Percentiles rank a stretch among this genome's conserved stretches.
These are phyloP conservation scores for Phrixothrix hirtus DNA, from an alignment of 2,888 invertebrate genomes.

Conservation along the genomic window DNA sequence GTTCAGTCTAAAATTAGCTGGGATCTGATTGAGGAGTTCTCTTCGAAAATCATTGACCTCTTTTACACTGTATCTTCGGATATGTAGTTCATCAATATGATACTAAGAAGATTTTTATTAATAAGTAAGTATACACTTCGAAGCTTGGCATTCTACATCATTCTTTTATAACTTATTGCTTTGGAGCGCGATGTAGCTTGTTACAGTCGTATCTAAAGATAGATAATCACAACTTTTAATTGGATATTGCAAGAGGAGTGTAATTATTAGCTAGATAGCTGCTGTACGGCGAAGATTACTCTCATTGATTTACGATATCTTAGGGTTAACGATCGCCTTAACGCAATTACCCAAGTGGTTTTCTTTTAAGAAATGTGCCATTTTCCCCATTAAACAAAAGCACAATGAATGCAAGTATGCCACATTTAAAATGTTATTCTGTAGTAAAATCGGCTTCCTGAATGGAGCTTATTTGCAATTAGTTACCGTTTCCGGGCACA, in stretches of 20 bases:
- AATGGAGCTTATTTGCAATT: constrained; percentile 33
- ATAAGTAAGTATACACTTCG: constrained; percentile 13
- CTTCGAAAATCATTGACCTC: constrained; percentile 24
- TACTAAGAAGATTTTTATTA: constrained; percentile 14
- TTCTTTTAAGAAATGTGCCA: no score
- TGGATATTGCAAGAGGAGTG: constrained; percentile 23
- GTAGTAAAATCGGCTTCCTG: constrained; percentile 26
- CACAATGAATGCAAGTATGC: neutral
- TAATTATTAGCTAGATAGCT: constrained; percentile 27
- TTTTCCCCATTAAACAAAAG: no score
- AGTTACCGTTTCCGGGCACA: constrained; percentile 27
- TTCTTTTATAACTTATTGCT: constrained; percentile 16
- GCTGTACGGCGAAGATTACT: constrained; percentile 12
- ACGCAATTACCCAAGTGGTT: no score
- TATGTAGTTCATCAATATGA: constrained; percentile 21
- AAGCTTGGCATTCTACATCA: constrained; percentile 14
- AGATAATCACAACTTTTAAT: constrained; percentile 28
- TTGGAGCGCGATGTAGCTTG: constrained; percentile 11
- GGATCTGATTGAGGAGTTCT: constrained; percentile 20
- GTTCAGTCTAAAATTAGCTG: constrained; percentile 25
- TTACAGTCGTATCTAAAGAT: constrained; percentile 22
- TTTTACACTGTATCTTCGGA: constrained; percentile 10
- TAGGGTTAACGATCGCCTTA: constrained; percentile 14
- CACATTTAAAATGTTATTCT: neutral
- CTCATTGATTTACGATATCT: constrained; percentile 14